Evolutionary conservation across 2,888 invertebrate genomes (phyloP).

Genomic region (Hemicrepidius hirtus): DNA sequence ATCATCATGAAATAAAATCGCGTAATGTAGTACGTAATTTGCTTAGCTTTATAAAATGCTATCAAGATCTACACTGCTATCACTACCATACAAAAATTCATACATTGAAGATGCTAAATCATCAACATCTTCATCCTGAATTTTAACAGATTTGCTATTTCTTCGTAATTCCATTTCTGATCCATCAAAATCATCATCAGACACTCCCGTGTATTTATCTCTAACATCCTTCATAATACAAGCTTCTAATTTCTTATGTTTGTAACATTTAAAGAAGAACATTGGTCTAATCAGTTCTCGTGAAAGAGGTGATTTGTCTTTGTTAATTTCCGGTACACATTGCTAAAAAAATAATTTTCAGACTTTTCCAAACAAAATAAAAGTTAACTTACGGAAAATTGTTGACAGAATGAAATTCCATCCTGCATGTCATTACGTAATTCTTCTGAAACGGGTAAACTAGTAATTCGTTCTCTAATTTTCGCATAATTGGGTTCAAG

Average conservation of each 20-base stretch:
- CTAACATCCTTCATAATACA: conserved; percentile 84
- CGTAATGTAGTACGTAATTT: neutral
- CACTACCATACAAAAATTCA: conserved; percentile 78
- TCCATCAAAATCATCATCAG: conserved; percentile 77
- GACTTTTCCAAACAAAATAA: too few species aligned
- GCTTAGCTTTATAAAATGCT: conserved; percentile 61
- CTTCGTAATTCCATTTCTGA: conserved; percentile 72
- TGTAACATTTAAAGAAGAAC: conserved; percentile 85
- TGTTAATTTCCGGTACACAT: conserved; percentile 81
- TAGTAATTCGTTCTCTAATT: conserved; percentile 77
- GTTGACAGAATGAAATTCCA: conserved; percentile 80
- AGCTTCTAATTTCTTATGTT: conserved; percentile 83
- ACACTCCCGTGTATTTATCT: conserved; percentile 75
- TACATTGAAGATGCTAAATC: conserved; percentile 77
- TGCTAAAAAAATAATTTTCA: conserved; percentile 72
- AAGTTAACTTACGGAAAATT: conserved; percentile 77
- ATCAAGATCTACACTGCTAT: conserved; percentile 75
- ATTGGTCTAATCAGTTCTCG: conserved; percentile 80
- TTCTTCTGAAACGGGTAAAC: conserved; percentile 77
- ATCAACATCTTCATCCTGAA: conserved; percentile 72
- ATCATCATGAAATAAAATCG: too few species aligned
- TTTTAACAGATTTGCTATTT: conserved; percentile 73
- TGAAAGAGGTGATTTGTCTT: conserved; percentile 78
- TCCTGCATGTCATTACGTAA: conserved; percentile 80
- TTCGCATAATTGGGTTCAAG: conserved; percentile 80